Conservation (phyloP, 2,797 vertebrate species). For the Botia kubotai region DNA sequence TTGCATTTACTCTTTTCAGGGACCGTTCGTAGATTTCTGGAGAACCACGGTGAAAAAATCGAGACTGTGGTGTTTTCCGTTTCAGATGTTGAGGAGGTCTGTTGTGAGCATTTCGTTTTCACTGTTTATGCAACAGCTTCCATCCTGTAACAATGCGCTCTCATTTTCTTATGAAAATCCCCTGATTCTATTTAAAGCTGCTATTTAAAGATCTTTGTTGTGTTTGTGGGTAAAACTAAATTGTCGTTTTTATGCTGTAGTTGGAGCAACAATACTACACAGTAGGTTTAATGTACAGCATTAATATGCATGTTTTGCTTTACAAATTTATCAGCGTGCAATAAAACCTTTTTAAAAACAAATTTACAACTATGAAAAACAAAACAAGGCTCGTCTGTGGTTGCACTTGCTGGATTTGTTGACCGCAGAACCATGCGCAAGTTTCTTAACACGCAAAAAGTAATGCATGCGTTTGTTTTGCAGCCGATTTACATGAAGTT, state of each 20-base stretch:
- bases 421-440: too few species aligned
- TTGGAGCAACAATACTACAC: neutral
- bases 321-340: too few species aligned
- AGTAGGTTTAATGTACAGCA: neutral
- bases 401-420: too few species aligned
- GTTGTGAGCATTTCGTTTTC: constrained; percentile 50
- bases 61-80: constrained; percentile 93
- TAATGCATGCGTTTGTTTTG: constrained; percentile 42
- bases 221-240: neutral
- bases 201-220: neutral
- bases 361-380: too few species aligned
- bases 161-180: constrained; percentile 29
- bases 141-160: neutral
- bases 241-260: neutral
- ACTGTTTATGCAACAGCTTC: neutral
- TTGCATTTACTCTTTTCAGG: constrained; percentile 73
- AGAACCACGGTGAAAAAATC: constrained; percentile 88
- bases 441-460: neutral
- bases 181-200: neutral
- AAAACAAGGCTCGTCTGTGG: too few species aligned
- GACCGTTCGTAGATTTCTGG: constrained; percentile 94
- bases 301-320: too few species aligned
- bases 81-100: constrained; percentile 90
- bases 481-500: constrained; percentile 89
- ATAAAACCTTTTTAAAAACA: too few species aligned